These are phyloP conservation scores for Anoplopoma fimbria DNA, from an alignment of 2,113 vertebrate species.

Conservation along the genomic window DNA sequence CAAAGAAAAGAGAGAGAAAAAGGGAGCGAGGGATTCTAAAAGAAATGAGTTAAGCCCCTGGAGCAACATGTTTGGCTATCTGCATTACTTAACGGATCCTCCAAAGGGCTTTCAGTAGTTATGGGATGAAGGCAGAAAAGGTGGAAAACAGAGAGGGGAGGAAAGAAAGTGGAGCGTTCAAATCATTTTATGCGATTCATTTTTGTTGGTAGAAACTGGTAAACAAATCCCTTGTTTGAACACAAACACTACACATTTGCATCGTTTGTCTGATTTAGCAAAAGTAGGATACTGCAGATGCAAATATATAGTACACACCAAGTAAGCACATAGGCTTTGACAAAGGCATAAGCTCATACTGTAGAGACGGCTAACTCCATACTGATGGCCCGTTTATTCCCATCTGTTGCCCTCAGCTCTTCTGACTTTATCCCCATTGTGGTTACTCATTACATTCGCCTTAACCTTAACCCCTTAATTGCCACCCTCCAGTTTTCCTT, in stretches of 20 bases:
- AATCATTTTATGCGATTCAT: no score
- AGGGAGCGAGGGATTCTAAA: constrained; percentile 75
- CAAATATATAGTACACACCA: constrained; percentile 38
- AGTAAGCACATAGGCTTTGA: constrained; percentile 56
- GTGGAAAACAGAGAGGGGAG: constrained; percentile 17
- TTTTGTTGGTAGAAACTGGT: background rate
- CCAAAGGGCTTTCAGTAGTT: constrained; percentile 48
- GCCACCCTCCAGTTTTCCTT: constrained; percentile 77
- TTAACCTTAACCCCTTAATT: constrained; percentile 83
- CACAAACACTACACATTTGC: background rate
- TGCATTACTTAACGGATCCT: constrained; percentile 66
- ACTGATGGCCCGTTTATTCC: constrained; percentile 77
- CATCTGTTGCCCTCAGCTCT: constrained; percentile 82
- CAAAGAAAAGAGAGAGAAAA: constrained; percentile 83
- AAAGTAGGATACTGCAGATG: constrained; percentile 29
- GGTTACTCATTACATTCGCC: constrained; percentile 80
- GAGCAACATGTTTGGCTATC: constrained; percentile 80
- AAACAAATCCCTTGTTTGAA: background rate
- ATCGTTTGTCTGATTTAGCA: background rate
- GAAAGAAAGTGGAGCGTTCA: background rate
- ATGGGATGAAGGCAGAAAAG: constrained; percentile 50
- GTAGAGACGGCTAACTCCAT: constrained; percentile 60
- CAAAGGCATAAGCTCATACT: constrained; percentile 70
- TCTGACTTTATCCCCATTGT: constrained; percentile 83
- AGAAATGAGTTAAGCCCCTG: constrained; percentile 77